phyloP scores from a whole-genome alignment of 1,140 invertebrate species.

The Hypsibius dujardini region DNA sequence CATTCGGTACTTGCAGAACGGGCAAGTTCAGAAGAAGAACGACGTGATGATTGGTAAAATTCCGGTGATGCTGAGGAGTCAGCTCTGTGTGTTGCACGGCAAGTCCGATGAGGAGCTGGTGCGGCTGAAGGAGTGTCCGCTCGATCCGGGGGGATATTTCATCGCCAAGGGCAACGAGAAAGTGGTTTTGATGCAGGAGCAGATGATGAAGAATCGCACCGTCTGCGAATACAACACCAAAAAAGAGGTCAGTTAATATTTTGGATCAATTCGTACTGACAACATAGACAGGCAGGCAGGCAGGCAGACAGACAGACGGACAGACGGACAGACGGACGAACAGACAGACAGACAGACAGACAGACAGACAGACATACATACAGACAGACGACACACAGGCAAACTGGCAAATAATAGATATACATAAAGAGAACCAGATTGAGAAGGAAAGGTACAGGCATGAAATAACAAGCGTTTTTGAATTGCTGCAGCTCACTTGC shows the following conservation, averaged over 20 bases:
- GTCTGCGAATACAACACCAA: slow-evolving; percentile 76
- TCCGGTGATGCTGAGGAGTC: slow-evolving; percentile 93
- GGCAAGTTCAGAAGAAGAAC: background rate
- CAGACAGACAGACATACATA: no score
- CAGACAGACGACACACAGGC: no score
- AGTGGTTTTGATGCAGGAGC: slow-evolving; percentile 95
- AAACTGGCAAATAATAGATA: no score
- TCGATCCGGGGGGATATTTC: slow-evolving; percentile 99
- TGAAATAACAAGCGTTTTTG: background rate
- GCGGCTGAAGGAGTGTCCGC: slow-evolving; percentile 85
- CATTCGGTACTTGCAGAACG: slow-evolving; percentile 64
- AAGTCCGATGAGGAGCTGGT: slow-evolving; percentile 74
- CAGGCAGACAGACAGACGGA: no score
- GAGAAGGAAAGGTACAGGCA: no score
- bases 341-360: no score
- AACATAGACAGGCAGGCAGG: no score
- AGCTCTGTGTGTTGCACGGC: slow-evolving; percentile 71
- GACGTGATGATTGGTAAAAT: slow-evolving; percentile 45
- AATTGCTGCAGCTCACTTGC: background rate
- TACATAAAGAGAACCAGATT: no score
- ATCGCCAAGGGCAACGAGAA: slow-evolving; percentile 66
- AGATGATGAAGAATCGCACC: slow-evolving; percentile 88
- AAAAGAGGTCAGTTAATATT: no score
- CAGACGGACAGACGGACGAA: no score
- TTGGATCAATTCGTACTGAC: no score